Evolutionary conservation across 2,888 invertebrate genomes (phyloP).

Genomic region (Tenthredo mesomela): DNA sequence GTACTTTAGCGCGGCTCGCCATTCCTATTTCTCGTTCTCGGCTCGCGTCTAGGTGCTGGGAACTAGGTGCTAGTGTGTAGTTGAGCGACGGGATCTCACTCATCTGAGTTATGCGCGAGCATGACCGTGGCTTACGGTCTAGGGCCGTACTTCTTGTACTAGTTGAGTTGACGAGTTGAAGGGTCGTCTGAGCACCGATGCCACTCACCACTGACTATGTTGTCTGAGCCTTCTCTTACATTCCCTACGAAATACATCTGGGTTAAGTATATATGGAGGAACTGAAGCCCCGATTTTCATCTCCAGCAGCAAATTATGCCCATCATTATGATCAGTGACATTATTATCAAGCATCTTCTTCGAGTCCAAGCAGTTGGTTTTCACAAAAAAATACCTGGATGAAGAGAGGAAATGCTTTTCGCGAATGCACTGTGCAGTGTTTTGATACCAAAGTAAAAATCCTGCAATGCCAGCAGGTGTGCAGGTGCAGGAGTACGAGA

Average conservation of each 20-base stretch:
- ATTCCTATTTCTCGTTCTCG: conserved; percentile 2
- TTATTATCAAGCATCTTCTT: not conserved
- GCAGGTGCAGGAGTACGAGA: not conserved
- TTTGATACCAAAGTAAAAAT: conserved; percentile 31
- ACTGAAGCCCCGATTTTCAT: not conserved
- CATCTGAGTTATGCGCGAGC: conserved; percentile 57
- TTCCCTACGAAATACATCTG: conserved; percentile 27
- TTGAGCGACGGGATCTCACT: conserved; percentile 10
- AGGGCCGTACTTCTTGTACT: conserved; percentile 59
- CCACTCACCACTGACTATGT: conserved; percentile 68
- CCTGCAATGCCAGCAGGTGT: conserved; percentile 30
- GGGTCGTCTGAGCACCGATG: conserved; percentile 64
- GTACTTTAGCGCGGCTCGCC: not conserved
- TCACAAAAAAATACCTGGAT: not conserved
- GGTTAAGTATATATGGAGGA: conserved; percentile 8
- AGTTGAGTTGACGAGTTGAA: conserved; percentile 59
- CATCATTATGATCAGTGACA: not conserved
- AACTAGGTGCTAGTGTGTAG: conserved; percentile 19
- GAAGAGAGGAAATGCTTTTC: not conserved
- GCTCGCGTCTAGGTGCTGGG: not conserved
- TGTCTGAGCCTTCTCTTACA: conserved; percentile 65
- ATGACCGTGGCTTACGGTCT: conserved; percentile 59
- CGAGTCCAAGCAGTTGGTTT: not conserved
- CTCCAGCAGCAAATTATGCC: not conserved
- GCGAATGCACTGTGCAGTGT: not conserved